Percentiles rank a stretch among this genome's conserved stretches.
Conservation (phyloP, 2,888 invertebrate species). For the Lepidocyrtoides sp. region DNA sequence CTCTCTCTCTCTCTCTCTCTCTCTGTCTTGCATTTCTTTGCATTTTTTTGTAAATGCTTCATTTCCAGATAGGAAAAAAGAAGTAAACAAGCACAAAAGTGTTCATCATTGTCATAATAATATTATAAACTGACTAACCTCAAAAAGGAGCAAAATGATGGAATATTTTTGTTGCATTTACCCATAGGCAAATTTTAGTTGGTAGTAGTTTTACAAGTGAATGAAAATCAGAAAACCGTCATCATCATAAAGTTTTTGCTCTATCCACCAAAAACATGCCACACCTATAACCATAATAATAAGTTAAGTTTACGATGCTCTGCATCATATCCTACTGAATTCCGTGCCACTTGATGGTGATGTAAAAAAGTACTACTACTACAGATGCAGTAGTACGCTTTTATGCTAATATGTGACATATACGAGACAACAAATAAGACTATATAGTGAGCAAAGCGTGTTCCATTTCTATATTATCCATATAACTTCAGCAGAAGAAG, state of each 20-base stretch:
- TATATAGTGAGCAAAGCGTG: not conserved
- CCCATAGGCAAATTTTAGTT: not conserved
- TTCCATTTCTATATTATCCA: conserved; percentile 24
- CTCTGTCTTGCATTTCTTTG: conserved; percentile 15
- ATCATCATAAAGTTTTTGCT: not conserved
- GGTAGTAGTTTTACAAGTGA: not conserved
- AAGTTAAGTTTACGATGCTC: conserved; percentile 34
- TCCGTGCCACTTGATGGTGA: too few species aligned
- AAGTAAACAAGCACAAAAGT: conserved; percentile 75
- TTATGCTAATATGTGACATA: conserved; percentile 21
- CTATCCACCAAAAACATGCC: conserved; percentile 37
- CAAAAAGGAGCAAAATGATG: not conserved
- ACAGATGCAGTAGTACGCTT: not conserved
- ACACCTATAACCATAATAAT: conserved; percentile 26
- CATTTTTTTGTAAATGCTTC: conserved; percentile 47
- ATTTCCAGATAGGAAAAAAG: conserved; percentile 28
- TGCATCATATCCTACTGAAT: not conserved
- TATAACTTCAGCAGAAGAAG: not conserved
- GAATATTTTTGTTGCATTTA: not conserved
- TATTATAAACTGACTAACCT: conserved; percentile 11
- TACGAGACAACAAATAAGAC: not conserved
- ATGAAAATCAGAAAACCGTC: not conserved
- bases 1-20: too few species aligned
- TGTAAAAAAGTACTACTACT: not conserved
- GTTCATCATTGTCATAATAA: conserved; percentile 5